These are phyloP conservation scores for Dermatophagoides farinae DNA, from an alignment of 1,140 invertebrate genomes.

Conservation along the genomic window DNA sequence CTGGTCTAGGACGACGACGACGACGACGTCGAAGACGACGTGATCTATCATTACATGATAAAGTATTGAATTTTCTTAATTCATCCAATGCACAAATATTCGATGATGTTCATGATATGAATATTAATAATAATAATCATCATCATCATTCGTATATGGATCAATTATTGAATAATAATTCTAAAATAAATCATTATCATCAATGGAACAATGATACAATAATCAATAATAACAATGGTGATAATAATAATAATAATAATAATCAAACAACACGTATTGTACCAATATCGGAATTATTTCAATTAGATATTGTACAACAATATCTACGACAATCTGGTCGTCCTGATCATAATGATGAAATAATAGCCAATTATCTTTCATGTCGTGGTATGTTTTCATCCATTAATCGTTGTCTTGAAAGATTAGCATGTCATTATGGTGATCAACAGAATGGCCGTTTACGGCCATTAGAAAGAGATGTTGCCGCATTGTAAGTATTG, in stretches of 20 bases:
- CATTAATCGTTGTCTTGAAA: conserved; percentile 23
- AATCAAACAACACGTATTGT: neutral
- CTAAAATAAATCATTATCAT: too few species aligned
- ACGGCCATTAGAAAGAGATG: conserved; percentile 19
- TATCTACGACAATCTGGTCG: conserved; percentile 18
- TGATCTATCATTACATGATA: neutral
- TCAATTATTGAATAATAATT: too few species aligned
- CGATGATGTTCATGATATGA: too few species aligned
- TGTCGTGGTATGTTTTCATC: conserved; percentile 23
- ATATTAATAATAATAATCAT: too few species aligned
- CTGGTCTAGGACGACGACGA: conserved; percentile 12
- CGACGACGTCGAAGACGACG: conserved; percentile 13
- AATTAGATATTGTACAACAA: conserved; percentile 19
- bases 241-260: neutral
- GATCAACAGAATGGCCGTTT: conserved; percentile 25
- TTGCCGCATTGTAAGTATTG: conserved; percentile 22
- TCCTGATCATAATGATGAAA: conserved; percentile 22
- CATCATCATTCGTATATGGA: too few species aligned
- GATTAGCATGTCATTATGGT: conserved; percentile 25
- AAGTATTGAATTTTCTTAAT: neutral
- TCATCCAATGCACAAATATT: neutral
- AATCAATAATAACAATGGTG: neutral
- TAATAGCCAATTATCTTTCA: conserved; percentile 23
- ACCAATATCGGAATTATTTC: conserved; percentile 12
- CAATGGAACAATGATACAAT: neutral